Evolutionary conservation across 2,113 vertebrate species (phyloP).

Genomic region (Paramormyrops kingsleyae): DNA sequence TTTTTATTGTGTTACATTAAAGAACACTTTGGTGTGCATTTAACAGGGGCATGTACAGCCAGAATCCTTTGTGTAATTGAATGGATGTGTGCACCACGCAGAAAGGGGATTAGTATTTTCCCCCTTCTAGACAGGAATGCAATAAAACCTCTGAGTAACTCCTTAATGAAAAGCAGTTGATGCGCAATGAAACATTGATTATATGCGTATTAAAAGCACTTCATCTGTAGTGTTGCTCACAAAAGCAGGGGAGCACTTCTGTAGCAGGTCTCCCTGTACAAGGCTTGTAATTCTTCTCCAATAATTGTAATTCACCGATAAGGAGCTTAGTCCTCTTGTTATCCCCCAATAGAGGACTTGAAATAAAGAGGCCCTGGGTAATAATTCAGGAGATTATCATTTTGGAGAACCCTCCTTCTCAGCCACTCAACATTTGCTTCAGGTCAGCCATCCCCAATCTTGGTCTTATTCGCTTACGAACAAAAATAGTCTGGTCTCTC

Average conservation of each 20-base stretch:
- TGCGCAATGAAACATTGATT: constrained; percentile 49
- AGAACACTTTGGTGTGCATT: constrained; percentile 18
- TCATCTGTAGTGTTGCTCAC: constrained; percentile 41
- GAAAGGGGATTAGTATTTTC: constrained; percentile 28
- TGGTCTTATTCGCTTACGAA: constrained; percentile 43
- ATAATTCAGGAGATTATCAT: constrained; percentile 58
- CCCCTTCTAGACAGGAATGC: constrained; percentile 31
- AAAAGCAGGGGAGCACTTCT: constrained; percentile 27
- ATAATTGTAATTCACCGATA: constrained; percentile 60
- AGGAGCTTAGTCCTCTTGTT: constrained; percentile 53
- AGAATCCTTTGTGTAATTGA: constrained; percentile 23
- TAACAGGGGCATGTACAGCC: constrained; percentile 17
- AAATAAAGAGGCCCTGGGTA: constrained; percentile 52
- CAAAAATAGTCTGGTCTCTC: constrained; percentile 47
- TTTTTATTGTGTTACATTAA: constrained; percentile 37
- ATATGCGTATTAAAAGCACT: constrained; percentile 46
- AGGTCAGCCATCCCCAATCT: constrained; percentile 64
- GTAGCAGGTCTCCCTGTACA: constrained; percentile 13
- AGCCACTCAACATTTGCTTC: constrained; percentile 52
- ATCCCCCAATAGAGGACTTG: constrained; percentile 34
- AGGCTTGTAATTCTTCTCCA: constrained; percentile 33
- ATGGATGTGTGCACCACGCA: constrained; percentile 19
- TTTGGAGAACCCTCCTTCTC: constrained; percentile 35
- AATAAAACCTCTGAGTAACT: constrained; percentile 37
- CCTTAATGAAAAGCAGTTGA: constrained; percentile 39